Evolutionary conservation across 1,140 invertebrate genomes (phyloP).

Genomic region (Aplysia californica): DNA sequence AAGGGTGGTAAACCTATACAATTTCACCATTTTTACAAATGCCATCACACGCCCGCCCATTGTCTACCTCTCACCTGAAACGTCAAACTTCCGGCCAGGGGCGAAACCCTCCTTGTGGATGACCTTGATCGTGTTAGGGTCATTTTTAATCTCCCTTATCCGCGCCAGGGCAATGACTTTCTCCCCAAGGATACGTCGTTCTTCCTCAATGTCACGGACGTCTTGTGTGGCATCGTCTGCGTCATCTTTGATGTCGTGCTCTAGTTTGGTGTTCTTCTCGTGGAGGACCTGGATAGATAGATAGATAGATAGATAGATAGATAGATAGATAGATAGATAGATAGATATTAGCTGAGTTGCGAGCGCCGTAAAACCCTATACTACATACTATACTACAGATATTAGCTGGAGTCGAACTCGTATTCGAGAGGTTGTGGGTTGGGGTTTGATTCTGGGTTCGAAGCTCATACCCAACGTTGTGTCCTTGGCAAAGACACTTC

Average conservation of each 20-base stretch:
- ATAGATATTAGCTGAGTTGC: no score
- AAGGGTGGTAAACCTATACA: no score
- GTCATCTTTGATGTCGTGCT: conserved; percentile 15
- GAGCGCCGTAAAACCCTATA: no score
- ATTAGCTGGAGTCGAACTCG: no score
- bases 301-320: background rate
- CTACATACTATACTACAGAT: no score
- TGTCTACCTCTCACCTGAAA: conserved; percentile 36
- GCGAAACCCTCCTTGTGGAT: conserved; percentile 45
- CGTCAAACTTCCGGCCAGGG: conserved; percentile 36
- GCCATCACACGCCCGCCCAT: background rate
- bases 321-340: background rate
- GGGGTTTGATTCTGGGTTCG: no score
- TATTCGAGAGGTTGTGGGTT: no score
- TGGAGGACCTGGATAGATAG: conserved; percentile 18
- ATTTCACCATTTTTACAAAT: no score
- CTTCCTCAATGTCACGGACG: conserved; percentile 28
- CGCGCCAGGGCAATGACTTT: conserved; percentile 40
- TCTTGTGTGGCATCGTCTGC: conserved; percentile 23
- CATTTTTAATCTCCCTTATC: conserved; percentile 47
- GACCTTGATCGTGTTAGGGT: conserved; percentile 48
- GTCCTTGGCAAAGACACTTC: no score
- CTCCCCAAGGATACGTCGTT: conserved; percentile 20
- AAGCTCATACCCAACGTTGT: no score
- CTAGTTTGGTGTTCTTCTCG: conserved; percentile 31